Evolutionary conservation across 1,140 invertebrate species (phyloP).

Genomic region (Pissodes strobi): DNA sequence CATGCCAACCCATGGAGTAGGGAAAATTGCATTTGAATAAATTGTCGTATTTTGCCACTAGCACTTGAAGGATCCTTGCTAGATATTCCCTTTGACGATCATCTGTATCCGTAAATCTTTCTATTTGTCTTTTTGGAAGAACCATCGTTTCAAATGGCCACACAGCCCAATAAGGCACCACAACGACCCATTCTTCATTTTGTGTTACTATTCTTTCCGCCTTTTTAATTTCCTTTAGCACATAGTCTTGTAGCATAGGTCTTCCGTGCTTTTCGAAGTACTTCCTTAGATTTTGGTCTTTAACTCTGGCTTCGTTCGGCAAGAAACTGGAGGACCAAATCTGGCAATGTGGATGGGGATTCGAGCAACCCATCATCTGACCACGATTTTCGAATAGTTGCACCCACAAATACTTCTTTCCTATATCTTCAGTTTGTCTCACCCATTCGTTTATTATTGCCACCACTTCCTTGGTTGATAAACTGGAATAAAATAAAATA

Average conservation of each 20-base stretch:
- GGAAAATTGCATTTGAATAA: conserved; percentile 93
- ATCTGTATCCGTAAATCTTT: conserved; percentile 75
- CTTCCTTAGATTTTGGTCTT: conserved; percentile 75
- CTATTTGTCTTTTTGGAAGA: conserved; percentile 75
- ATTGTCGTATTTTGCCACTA: conserved; percentile 95
- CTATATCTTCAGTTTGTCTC: conserved; percentile 78
- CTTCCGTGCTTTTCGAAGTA: conserved; percentile 77
- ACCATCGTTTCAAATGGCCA: conserved; percentile 98
- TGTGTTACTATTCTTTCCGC: conserved; percentile 83
- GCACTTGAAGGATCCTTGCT: conserved; percentile 80
- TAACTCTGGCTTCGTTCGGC: conserved; percentile 83
- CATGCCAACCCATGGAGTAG: conserved; percentile 99
- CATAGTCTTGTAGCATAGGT: conserved; percentile 84
- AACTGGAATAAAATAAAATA: conserved; percentile 66
- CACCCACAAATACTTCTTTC: conserved; percentile 85
- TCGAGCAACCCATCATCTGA: conserved; percentile 96
- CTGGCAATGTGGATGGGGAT: conserved; percentile 97
- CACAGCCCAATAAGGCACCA: conserved; percentile 95
- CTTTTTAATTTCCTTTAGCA: conserved; percentile 75
- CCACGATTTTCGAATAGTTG: conserved; percentile 99
- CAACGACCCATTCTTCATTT: conserved; percentile 85
- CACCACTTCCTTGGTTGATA: conserved; percentile 74
- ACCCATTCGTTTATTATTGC: conserved; percentile 84
- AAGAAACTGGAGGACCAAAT: conserved; percentile 94
- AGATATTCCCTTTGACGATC: conserved; percentile 66